A percentile compares a stretch with the other conserved stretches of the same genome.
These are phyloP conservation scores for Molossus molossus DNA, from an alignment of 2,797 vertebrate genomes.

Conservation along the genomic window DNA sequence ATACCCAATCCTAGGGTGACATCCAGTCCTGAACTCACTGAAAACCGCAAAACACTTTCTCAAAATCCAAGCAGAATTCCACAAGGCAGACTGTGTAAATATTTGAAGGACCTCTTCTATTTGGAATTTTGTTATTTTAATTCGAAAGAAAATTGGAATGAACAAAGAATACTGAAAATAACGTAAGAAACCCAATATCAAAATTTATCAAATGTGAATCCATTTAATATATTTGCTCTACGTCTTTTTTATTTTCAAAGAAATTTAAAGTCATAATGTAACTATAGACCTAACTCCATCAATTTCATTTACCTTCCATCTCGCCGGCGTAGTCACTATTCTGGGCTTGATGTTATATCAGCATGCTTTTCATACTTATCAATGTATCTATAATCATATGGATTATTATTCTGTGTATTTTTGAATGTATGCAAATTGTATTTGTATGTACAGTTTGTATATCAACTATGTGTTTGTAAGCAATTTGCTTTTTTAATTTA, in stretches of 20 bases:
- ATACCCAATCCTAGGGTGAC: background rate
- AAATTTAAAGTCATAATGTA: background rate
- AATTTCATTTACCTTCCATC: background rate
- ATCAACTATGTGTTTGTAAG: background rate
- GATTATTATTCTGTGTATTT: background rate
- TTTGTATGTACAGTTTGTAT: background rate
- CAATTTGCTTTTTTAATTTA: constrained; percentile 41
- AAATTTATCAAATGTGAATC: constrained; percentile 7
- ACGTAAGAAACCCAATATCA: background rate
- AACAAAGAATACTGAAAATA: constrained; percentile 46
- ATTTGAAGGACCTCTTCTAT: background rate
- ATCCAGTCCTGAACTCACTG: background rate
- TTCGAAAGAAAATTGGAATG: background rate
- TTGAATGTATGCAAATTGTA: background rate
- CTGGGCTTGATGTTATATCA: no score
- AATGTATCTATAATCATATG: background rate
- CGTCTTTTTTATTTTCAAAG: constrained; percentile 25
- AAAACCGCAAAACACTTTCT: background rate
- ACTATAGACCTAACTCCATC: background rate
- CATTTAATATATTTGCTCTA: background rate
- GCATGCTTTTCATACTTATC: background rate
- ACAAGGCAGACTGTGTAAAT: background rate
- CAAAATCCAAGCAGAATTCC: background rate
- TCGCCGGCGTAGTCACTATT: background rate
- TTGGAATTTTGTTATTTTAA: background rate